These are phyloP conservation scores for Eretmocerus hayati DNA, from an alignment of 2,888 invertebrate genomes.

Conservation along the genomic window DNA sequence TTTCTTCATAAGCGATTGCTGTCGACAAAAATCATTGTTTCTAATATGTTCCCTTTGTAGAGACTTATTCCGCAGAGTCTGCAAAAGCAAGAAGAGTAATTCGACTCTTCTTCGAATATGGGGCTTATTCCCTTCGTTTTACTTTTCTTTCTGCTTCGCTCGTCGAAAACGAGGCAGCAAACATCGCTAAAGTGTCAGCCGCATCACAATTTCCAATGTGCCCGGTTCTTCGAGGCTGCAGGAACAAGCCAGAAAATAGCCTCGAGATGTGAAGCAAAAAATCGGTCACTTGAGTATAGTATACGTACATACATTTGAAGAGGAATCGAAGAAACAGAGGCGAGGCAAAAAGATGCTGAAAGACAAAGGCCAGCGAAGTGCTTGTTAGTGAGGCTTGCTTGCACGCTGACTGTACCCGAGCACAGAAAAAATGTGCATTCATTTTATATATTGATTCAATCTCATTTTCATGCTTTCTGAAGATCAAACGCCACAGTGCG, in stretches of 20 bases:
- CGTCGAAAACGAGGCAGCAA: constrained; percentile 34
- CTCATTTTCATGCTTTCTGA: too few species aligned
- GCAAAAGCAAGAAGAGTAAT: constrained; percentile 5
- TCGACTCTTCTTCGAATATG: constrained; percentile 13
- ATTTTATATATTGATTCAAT: not conserved
- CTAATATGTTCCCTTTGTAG: not conserved
- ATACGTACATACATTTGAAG: not conserved
- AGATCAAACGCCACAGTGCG: too few species aligned
- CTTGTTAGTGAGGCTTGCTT: constrained; percentile 22
- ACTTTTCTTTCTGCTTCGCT: constrained; percentile 1
- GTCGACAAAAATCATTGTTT: not conserved
- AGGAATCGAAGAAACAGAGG: not conserved
- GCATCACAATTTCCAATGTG: constrained; percentile 45
- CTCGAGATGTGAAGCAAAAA: not conserved
- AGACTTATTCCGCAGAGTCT: not conserved
- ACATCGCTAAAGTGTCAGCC: constrained; percentile 48
- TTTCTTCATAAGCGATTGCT: not conserved
- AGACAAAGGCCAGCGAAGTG: not conserved
- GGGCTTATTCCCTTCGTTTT: constrained; percentile 1
- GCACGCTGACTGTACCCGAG: constrained; percentile 16
- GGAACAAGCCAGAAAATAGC: constrained; percentile 11
- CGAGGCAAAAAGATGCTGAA: not conserved
- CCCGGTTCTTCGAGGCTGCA: constrained; percentile 3
- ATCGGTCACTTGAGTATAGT: not conserved
- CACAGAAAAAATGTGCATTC: not conserved